Conservation (phyloP, 1,140 invertebrate genomes). For the Papilio helenus region DNA sequence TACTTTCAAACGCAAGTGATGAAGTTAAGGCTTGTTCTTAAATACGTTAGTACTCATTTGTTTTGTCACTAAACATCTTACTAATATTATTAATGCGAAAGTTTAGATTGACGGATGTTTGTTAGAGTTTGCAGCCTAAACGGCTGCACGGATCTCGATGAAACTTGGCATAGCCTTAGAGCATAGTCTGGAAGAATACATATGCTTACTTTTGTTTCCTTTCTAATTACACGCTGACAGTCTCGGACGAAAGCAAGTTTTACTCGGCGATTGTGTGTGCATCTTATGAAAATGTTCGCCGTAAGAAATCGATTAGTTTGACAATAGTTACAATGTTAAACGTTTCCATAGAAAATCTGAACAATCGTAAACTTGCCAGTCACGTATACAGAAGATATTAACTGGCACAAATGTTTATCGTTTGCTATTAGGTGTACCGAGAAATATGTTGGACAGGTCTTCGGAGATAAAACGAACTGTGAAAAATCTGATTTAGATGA, state of each 20-base stretch:
- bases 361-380: slow-evolving; percentile 10
- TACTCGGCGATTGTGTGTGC: background rate
- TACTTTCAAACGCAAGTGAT: background rate
- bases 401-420: background rate
- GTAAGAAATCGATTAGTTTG: slow-evolving; percentile 4
- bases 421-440: slow-evolving; percentile 1
- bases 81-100: background rate
- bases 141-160: no score
- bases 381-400: slow-evolving; percentile 11
- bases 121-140: no score
- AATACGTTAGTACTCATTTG: background rate
- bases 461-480: background rate
- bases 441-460: background rate
- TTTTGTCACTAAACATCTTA: background rate
- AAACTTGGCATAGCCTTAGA: no score
- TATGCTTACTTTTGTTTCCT: no score
- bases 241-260: no score
- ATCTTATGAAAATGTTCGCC: slow-evolving; percentile 2
- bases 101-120: no score
- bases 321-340: background rate
- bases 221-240: no score
- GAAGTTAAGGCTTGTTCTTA: background rate
- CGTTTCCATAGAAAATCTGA: slow-evolving; percentile 1
- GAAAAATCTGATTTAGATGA: background rate
- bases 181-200: no score